Evolutionary conservation across 2,888 invertebrate genomes (phyloP).

Genomic region (Erynnis tages): DNA sequence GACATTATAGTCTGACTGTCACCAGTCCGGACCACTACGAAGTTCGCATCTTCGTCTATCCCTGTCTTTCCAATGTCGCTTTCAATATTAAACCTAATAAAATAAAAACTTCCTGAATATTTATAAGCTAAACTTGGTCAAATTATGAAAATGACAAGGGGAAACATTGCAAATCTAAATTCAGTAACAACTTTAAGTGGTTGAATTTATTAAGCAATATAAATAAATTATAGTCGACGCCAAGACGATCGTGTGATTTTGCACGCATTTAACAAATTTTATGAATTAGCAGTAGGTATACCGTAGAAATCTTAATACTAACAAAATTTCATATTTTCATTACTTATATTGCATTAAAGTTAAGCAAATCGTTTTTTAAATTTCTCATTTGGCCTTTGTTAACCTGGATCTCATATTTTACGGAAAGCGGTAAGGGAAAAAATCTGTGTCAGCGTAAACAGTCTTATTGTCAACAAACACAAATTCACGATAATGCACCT

Average conservation of each 20-base stretch:
- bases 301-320: no score
- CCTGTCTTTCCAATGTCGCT: constrained; percentile 34
- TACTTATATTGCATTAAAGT: no score
- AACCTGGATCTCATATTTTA: no score
- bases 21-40: not conserved
- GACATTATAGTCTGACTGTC: no score
- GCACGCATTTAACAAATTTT: not conserved
- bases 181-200: constrained; percentile 55
- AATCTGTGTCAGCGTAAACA: constrained; percentile 16
- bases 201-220: constrained; percentile 56
- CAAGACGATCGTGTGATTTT: constrained; percentile 2
- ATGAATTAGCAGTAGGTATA: not conserved
- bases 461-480: constrained; percentile 18
- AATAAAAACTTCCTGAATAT: constrained; percentile 62
- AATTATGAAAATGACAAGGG: constrained; percentile 58
- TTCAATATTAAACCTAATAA: constrained; percentile 55
- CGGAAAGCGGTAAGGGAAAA: no score
- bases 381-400: no score
- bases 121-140: constrained; percentile 57
- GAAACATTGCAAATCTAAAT: constrained; percentile 54
- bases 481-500: constrained; percentile 15
- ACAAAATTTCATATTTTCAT: no score
- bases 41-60: constrained; percentile 12
- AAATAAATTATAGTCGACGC: constrained; percentile 42
- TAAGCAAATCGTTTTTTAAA: no score